phyloP scores from a whole-genome alignment of 2,888 invertebrate genomes.

The Protophormia terraenovae region DNA sequence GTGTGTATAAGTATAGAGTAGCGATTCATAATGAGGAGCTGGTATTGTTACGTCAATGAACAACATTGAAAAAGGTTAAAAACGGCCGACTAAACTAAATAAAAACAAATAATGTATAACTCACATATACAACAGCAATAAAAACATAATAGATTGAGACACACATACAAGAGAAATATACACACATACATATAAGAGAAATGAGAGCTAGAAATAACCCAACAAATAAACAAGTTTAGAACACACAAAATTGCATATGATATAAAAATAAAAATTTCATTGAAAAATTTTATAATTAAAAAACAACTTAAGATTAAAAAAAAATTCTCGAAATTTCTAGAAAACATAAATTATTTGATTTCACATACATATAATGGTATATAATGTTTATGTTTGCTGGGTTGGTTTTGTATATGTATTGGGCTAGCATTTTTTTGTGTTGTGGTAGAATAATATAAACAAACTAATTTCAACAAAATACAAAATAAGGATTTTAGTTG shows the following conservation, averaged over 20 bases:
- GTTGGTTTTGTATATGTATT: background rate
- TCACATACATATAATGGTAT: no score
- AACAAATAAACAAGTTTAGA: no score
- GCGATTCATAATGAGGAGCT: slow-evolving; percentile 35
- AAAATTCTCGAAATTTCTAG: no score
- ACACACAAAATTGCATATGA: no score
- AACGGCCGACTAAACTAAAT: slow-evolving; percentile 19
- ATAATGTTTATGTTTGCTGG: background rate
- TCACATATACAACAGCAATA: background rate
- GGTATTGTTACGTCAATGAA: slow-evolving; percentile 67
- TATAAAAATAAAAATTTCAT: no score
- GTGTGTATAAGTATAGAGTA: background rate
- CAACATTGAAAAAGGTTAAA: slow-evolving; percentile 66
- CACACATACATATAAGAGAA: background rate
- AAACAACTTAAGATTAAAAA: no score
- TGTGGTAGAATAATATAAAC: background rate
- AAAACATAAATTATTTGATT: no score
- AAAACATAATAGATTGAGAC: no score
- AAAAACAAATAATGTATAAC: background rate
- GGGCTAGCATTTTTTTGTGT: background rate
- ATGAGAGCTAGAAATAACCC: no score
- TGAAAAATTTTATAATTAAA: no score
- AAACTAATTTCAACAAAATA: background rate
- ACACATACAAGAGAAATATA: background rate
- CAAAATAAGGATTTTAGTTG: background rate